These are phyloP conservation scores for Cyphomyrmex costatus DNA, from an alignment of 1,140 invertebrate genomes.

Conservation along the genomic window DNA sequence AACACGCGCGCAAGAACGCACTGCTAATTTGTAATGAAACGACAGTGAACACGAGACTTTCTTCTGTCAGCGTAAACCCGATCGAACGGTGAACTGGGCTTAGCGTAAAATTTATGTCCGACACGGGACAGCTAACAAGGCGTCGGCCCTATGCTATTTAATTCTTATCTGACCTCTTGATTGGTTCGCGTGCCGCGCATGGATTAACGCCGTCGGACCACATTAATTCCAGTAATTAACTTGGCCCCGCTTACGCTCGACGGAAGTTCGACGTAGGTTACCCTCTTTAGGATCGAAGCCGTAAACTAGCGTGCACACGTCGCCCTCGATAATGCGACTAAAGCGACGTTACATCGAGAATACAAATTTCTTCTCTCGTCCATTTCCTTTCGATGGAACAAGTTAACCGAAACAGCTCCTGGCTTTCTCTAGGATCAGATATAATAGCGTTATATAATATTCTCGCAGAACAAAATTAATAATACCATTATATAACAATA, in stretches of 20 bases:
- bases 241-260: conserved; percentile 58
- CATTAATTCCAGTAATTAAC: conserved; percentile 79
- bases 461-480: no score
- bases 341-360: background rate
- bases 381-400: background rate
- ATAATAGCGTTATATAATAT: background rate
- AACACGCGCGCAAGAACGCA: conserved; percentile 44
- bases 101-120: conserved; percentile 79
- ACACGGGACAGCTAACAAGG: conserved; percentile 79
- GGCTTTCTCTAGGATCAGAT: no score
- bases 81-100: conserved; percentile 65
- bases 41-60: conserved; percentile 60
- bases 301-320: conserved; percentile 45
- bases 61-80: conserved; percentile 66
- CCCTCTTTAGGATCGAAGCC: conserved; percentile 30
- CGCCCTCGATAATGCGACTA: conserved; percentile 34
- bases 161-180: conserved; percentile 82
- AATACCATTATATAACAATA: no score
- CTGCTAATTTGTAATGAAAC: background rate
- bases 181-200: conserved; percentile 79
- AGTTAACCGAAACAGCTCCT: background rate
- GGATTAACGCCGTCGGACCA: conserved; percentile 77
- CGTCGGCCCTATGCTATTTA: conserved; percentile 79
- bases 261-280: conserved; percentile 56
- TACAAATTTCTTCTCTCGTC: conserved; percentile 43